Percentiles rank a stretch among this genome's conserved stretches.
Evolutionary conservation across 2,113 vertebrate genomes (phyloP).

Genomic region (Brachypteracias leptosomus): DNA sequence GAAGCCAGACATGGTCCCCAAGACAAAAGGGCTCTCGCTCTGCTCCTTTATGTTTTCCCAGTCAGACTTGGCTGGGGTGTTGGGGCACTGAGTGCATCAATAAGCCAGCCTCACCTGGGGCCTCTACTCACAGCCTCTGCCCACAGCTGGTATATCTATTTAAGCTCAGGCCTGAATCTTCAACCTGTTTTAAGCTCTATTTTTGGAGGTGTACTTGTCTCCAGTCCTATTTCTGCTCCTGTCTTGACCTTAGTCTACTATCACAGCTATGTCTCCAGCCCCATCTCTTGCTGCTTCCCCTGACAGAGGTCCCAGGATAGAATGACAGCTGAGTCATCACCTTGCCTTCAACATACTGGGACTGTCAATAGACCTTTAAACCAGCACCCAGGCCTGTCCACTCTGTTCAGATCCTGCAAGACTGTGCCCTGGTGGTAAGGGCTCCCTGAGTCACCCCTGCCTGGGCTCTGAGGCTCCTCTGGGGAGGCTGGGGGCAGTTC

Average conservation of each 20-base stretch:
- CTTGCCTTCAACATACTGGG: neutral
- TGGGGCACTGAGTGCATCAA: neutral
- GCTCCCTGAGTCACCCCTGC: neutral
- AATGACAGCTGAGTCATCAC: neutral
- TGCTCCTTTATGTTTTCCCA: neutral
- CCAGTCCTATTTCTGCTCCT: neutral
- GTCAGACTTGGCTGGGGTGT: neutral
- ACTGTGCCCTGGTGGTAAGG: neutral
- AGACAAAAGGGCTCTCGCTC: neutral
- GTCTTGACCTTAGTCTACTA: neutral
- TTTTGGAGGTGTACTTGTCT: neutral
- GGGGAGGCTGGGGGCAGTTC: neutral
- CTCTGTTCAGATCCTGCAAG: neutral
- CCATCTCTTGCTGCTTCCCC: neutral
- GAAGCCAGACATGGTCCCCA: neutral
- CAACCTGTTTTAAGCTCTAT: neutral
- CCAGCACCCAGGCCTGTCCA: neutral
- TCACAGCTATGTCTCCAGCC: neutral
- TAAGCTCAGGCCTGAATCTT: neutral
- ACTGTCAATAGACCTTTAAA: accelerated
- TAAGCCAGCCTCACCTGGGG: neutral
- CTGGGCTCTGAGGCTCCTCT: neutral
- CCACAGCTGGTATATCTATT: neutral
- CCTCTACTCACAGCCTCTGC: neutral
- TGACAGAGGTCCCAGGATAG: neutral